These are phyloP conservation scores for Thunnus thynnus DNA, from an alignment of 2,113 vertebrate genomes.

Conservation along the genomic window DNA sequence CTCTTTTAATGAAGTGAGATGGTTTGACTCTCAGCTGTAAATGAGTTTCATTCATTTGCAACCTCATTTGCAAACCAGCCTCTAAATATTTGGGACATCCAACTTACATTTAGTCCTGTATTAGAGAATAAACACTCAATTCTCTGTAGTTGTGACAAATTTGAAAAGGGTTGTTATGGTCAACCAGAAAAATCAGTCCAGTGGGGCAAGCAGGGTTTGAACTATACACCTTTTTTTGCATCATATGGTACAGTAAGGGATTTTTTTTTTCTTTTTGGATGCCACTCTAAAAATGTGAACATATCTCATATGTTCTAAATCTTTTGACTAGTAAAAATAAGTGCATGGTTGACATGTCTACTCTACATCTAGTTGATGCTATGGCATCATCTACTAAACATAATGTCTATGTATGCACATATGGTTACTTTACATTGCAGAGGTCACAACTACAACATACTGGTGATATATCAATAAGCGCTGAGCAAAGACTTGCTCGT, in stretches of 20 bases:
- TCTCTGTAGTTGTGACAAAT: conserved; percentile 22
- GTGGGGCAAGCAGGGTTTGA: conserved; percentile 16
- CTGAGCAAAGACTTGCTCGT: conserved; percentile 31
- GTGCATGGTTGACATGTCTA: conserved; percentile 80
- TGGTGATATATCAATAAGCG: conserved; percentile 39
- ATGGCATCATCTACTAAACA: conserved; percentile 60
- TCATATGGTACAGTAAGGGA: conserved; percentile 20
- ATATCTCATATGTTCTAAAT: conserved; percentile 76
- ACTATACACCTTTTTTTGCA: conserved; percentile 32
- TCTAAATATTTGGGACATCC: conserved; percentile 23
- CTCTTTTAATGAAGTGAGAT: conserved; percentile 3
- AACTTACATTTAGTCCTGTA: conserved; percentile 36
- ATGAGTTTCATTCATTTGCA: no score
- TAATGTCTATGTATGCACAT: conserved; percentile 58
- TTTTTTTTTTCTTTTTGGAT: conserved; percentile 45
- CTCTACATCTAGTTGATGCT: conserved; percentile 67
- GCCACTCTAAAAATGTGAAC: conserved; percentile 62
- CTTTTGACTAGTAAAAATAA: conserved; percentile 65
- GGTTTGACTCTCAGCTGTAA: background rate
- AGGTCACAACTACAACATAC: conserved; percentile 68
- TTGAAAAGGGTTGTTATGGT: background rate
- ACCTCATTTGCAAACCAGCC: no score
- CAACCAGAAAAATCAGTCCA: conserved; percentile 12
- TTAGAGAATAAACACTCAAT: conserved; percentile 21
- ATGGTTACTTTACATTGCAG: conserved; percentile 77